These are phyloP conservation scores for Vanessa cardui DNA, from an alignment of 2,888 invertebrate species.

Conservation along the genomic window DNA sequence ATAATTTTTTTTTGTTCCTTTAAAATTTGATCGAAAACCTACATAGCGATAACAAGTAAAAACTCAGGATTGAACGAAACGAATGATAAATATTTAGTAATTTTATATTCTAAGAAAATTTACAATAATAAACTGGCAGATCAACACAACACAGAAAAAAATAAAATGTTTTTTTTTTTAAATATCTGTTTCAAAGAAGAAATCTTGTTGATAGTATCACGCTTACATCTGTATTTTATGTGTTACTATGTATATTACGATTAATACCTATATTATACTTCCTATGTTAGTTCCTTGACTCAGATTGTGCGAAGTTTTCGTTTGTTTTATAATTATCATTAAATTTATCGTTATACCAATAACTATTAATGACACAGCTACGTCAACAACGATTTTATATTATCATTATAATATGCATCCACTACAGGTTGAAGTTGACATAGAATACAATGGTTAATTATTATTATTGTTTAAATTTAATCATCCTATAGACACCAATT, in stretches of 20 bases:
- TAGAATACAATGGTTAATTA: slow-evolving; percentile 54
- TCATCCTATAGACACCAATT: slow-evolving; percentile 78
- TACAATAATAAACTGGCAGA: slow-evolving; percentile 23
- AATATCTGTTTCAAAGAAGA: slow-evolving; percentile 6
- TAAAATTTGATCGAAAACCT: slow-evolving; percentile 68
- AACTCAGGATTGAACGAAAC: slow-evolving; percentile 39
- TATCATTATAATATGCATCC: slow-evolving; percentile 54
- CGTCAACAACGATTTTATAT: slow-evolving; percentile 65
- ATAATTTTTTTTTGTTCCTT: slow-evolving; percentile 63
- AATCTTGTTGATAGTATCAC: slow-evolving; percentile 48
- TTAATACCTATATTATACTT: slow-evolving; percentile 61
- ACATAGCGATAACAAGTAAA: slow-evolving; percentile 64
- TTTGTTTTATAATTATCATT: slow-evolving; percentile 64
- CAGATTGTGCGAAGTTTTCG: slow-evolving; percentile 79
- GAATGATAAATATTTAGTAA: slow-evolving; percentile 3
- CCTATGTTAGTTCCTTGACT: slow-evolving; percentile 76
- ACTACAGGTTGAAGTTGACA: slow-evolving; percentile 63
- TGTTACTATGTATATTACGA: slow-evolving; percentile 60
- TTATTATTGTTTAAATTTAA: slow-evolving; percentile 51
- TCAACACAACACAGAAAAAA: slow-evolving; percentile 21
- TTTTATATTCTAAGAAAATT: slow-evolving; percentile 13
- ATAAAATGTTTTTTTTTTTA: slow-evolving; percentile 19
- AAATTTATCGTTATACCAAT: slow-evolving; percentile 56
- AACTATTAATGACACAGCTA: slow-evolving; percentile 71
- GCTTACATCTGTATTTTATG: slow-evolving; percentile 52